Percentiles rank a stretch among this genome's conserved stretches.
phyloP scores from a whole-genome alignment of 1,140 invertebrate genomes.

The Diprion similis region DNA sequence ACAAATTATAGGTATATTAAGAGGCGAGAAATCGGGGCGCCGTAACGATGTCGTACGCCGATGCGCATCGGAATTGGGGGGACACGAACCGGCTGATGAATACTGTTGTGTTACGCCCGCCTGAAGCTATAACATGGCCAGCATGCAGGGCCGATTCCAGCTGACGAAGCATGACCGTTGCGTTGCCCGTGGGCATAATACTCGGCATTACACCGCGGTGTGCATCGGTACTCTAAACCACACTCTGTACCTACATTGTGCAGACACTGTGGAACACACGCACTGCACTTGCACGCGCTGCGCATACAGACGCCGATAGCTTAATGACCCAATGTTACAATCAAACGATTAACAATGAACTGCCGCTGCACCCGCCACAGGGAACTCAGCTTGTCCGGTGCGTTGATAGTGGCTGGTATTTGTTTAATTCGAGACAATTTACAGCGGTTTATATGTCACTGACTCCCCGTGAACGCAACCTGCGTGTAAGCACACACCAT shows the following conservation, averaged over 20 bases:
- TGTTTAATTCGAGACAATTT: background rate
- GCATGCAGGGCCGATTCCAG: slow-evolving; percentile 34
- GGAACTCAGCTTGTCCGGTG: background rate
- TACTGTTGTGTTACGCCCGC: slow-evolving; percentile 30
- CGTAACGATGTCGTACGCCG: slow-evolving; percentile 30
- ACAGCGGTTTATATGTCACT: too few relatives aligned
- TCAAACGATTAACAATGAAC: slow-evolving; percentile 5
- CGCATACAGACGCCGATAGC: background rate
- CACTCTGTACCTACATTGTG: background rate
- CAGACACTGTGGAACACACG: background rate
- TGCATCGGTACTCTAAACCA: background rate
- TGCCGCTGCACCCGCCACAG: background rate
- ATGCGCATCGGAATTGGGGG: slow-evolving; percentile 41
- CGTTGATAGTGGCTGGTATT: background rate
- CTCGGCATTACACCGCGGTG: background rate
- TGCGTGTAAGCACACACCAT: too few relatives aligned
- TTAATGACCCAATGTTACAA: slow-evolving; percentile 8
- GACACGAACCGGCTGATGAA: slow-evolving; percentile 39
- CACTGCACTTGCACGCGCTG: background rate
- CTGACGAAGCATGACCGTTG: slow-evolving; percentile 42
- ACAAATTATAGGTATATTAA: slow-evolving; percentile 12
- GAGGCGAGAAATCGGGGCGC: slow-evolving; percentile 12
- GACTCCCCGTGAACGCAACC: too few relatives aligned
- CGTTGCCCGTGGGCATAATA: slow-evolving; percentile 24
- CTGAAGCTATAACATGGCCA: slow-evolving; percentile 32